Conservation (phyloP, 2,113 vertebrate genomes). For the Tichodroma muraria region DNA sequence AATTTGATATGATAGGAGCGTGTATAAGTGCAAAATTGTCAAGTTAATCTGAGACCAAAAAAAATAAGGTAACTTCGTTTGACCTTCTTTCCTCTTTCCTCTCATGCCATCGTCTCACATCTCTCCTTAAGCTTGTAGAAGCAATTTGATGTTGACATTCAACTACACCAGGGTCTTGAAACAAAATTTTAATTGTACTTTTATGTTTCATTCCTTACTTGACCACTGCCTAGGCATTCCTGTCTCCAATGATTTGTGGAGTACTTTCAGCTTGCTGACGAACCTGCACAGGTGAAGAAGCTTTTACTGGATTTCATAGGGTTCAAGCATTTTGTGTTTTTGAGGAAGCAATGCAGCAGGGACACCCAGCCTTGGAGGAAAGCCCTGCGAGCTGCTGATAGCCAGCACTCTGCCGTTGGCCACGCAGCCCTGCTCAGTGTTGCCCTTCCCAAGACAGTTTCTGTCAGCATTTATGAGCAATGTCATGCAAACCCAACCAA, state of each 20-base stretch:
- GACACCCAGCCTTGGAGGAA: not conserved
- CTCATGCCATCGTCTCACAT: not conserved
- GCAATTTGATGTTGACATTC: not conserved
- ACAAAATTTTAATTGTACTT: not conserved
- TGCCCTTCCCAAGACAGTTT: not conserved
- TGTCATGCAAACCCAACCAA: not conserved
- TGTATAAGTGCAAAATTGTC: not conserved
- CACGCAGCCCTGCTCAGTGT: rapidly evolving
- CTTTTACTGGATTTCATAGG: not conserved
- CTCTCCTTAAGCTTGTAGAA: not conserved
- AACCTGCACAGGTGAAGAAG: not conserved
- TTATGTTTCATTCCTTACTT: not conserved
- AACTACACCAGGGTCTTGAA: not conserved
- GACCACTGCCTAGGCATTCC: not conserved
- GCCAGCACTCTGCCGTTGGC: rapidly evolving
- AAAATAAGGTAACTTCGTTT: not conserved
- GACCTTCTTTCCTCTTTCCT: not conserved
- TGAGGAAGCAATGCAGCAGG: not conserved
- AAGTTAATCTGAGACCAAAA: not conserved
- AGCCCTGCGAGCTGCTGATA: not conserved
- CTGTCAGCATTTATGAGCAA: not conserved
- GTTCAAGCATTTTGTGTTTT: not conserved
- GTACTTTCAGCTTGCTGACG: not conserved
- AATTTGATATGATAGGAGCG: not conserved
- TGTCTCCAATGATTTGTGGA: not conserved